Percentiles rank a stretch among this genome's conserved stretches.
These are phyloP conservation scores for Cherax destructor DNA, from an alignment of 1,140 invertebrate genomes.

Conservation along the genomic window DNA sequence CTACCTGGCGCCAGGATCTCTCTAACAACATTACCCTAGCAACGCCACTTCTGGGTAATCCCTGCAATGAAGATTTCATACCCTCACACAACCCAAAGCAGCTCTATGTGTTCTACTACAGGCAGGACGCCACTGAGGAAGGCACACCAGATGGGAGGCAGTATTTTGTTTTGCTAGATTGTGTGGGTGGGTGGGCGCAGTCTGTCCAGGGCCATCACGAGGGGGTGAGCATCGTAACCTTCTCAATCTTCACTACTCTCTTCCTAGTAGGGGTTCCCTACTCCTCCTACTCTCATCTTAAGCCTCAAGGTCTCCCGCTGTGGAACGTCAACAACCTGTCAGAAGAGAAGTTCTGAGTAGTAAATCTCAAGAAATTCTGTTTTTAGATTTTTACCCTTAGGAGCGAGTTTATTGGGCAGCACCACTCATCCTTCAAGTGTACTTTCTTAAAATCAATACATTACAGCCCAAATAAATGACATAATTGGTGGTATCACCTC, in stretches of 20 bases:
- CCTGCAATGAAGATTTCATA: conserved; percentile 20
- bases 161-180: not conserved
- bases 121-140: not conserved
- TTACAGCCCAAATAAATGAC: too few species aligned
- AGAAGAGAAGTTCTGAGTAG: conserved; percentile 3
- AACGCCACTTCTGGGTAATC: conserved; percentile 21
- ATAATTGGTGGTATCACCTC: too few species aligned
- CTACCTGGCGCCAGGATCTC: conserved; percentile 13
- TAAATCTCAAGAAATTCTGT: not conserved
- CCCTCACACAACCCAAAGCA: not conserved
- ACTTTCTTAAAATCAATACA: too few species aligned
- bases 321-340: conserved; percentile 21
- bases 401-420: too few species aligned
- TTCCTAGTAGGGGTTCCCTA: conserved; percentile 43
- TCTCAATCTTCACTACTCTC: conserved; percentile 29
- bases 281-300: conserved; percentile 45
- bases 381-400: not conserved
- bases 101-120: conserved; percentile 51
- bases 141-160: not conserved
- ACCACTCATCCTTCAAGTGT: too few species aligned
- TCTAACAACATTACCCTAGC: not conserved
- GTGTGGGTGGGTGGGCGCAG: conserved; percentile 31
- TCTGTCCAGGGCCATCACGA: conserved; percentile 54
- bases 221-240: conserved; percentile 24
- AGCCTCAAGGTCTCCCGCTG: not conserved